Evolutionary conservation across 2,888 invertebrate species (phyloP).

Genomic region (Sinelater perroti): DNA sequence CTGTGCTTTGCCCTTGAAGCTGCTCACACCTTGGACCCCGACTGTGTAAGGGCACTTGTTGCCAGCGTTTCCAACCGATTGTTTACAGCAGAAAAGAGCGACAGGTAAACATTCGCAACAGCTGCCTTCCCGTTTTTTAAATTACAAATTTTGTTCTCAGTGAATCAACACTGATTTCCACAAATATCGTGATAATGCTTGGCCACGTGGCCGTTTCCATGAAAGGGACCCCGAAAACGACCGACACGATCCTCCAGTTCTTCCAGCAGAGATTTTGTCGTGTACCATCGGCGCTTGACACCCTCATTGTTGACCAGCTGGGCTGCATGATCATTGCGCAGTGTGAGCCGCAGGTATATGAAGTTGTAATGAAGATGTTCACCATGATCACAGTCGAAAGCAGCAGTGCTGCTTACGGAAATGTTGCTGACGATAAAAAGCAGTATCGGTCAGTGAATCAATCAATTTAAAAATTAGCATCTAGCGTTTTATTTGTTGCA

Average conservation of each 20-base stretch:
- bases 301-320: conserved; percentile 94
- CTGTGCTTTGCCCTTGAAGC: conserved; percentile 92
- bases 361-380: conserved; percentile 98
- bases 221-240: conserved; percentile 92
- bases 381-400: conserved; percentile 94
- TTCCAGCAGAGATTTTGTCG: conserved; percentile 96
- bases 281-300: conserved; percentile 91
- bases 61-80: conserved; percentile 95
- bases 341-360: conserved; percentile 84
- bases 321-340: conserved; percentile 98
- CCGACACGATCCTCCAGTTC: conserved; percentile 94
- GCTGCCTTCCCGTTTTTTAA: neutral
- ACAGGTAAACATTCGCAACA: conserved; percentile 72
- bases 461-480: neutral
- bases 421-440: conserved; percentile 68
- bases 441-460: conserved; percentile 61
- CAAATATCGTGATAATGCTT: conserved; percentile 96
- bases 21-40: conserved; percentile 86
- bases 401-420: conserved; percentile 78
- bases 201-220: conserved; percentile 96
- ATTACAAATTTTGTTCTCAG: conserved; percentile 62
- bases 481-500: conserved; percentile 49
- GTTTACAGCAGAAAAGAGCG: conserved; percentile 91
- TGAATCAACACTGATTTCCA: conserved; percentile 90
- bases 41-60: conserved; percentile 94